phyloP scores from a whole-genome alignment of 30 jellyfish, hydroid and myxozoan genomes.

The Hydra vulgaris region DNA sequence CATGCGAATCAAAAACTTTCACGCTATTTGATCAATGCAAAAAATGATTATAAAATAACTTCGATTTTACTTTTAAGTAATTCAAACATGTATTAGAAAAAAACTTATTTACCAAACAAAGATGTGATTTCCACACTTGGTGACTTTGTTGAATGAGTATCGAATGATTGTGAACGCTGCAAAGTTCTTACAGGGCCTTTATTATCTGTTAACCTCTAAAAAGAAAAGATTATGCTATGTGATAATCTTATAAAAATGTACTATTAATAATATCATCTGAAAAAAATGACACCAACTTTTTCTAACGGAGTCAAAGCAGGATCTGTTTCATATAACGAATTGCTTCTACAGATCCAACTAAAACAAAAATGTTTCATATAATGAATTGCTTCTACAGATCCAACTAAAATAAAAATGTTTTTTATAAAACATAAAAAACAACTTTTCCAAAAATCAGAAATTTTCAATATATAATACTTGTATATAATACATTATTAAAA shows the following conservation, averaged over 20 bases:
- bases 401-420: neutral
- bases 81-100: neutral
- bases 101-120: conserved; percentile 16
- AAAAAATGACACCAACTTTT: neutral
- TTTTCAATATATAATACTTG: no score
- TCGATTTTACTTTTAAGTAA: no score
- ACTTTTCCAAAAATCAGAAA: neutral
- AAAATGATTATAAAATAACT: no score
- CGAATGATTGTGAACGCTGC: conserved; percentile 37
- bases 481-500: no score
- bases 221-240: neutral
- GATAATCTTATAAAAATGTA: neutral
- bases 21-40: no score
- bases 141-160: conserved; percentile 19
- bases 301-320: conserved; percentile 10
- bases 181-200: neutral
- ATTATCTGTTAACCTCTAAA: neutral
- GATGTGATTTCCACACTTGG: conserved; percentile 33
- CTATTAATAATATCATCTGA: neutral
- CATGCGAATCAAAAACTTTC: no score
- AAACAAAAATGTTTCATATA: conserved; percentile 10
- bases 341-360: conserved; percentile 24
- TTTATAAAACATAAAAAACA: neutral
- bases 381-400: conserved; percentile 22
- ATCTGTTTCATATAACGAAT: conserved; percentile 14